Evolutionary conservation across 2,113 vertebrate species (phyloP), one percentile per base, ranked within the genome.

Genomic region (Strix uralensis): DNA sequence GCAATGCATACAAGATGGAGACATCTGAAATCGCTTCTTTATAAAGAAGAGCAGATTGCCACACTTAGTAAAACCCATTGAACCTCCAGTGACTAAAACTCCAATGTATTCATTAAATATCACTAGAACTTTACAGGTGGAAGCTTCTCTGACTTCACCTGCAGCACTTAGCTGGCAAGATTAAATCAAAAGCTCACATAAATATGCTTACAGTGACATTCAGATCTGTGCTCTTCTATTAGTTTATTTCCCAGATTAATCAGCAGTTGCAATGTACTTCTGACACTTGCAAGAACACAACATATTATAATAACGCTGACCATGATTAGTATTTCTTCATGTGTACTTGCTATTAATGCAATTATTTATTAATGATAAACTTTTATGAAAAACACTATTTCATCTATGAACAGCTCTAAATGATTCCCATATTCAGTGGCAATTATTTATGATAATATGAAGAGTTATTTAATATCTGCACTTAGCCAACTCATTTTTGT

Each of bases 331-430:
- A 65, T 79, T 89, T 67, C 38, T 89, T 95, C 78, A 83, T 75
- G 42, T 49, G 54, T 62, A 52, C 71, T 96, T 88, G 52, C 59
- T 91, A 92, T 92, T 91, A 86, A 92, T 84, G 57, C 16, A 93
- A 93, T 96, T 91, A 85, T 91, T 96, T 97, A 94, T 95, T 96
- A 93, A 94, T 92, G 9, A 63, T 61, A 90, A 44, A 59, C 40
- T 90, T 84, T 92, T 70, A 96, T 77, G 70, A 92, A 97, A 97
- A 97, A 32, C 69, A 91, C 23, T 87, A 92, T 94, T 96, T 97
- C 66, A 96, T 62, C 42, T 78, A 63, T 49, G 58, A 70, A 79
- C 10, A 30, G 66, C 51, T 88, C 55, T 87, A 86, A 95, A 84
- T 62, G 32, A 84, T 92, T 96, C 84, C 78, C 66, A 86, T n/a